Conservation (phyloP, 2,888 invertebrate species). For the Chymomyza procnemis region DNA sequence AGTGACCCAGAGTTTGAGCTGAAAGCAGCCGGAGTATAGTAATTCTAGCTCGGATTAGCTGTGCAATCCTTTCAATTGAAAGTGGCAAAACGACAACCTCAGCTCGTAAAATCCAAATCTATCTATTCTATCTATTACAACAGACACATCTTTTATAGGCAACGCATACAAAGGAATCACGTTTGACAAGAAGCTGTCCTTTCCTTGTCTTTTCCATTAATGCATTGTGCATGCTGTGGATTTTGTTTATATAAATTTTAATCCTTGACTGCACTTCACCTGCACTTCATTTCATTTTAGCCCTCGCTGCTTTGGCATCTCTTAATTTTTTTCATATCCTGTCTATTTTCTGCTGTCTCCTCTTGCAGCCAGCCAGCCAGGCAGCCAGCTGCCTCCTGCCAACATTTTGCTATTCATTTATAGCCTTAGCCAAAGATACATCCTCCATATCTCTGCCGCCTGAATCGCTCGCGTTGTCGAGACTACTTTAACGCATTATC, state of each 20-base stretch:
- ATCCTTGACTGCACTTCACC: constrained; percentile 25
- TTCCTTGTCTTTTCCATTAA: neutral
- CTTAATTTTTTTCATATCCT: neutral
- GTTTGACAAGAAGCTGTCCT: neutral
- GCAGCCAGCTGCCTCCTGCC: neutral
- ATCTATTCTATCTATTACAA: too few species aligned
- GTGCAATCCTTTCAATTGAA: too few species aligned
- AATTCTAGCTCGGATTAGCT: too few species aligned
- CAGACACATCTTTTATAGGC: neutral
- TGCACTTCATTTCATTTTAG: constrained; percentile 28
- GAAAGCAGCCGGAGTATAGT: too few species aligned
- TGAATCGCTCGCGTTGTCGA: too few species aligned
- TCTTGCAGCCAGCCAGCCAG: neutral
- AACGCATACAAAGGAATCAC: neutral
- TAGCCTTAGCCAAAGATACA: too few species aligned
- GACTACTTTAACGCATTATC: constrained; percentile 46
- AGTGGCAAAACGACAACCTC: too few species aligned
- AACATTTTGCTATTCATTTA: constrained; percentile 16
- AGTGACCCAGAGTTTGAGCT: too few species aligned
- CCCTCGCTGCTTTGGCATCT: neutral
- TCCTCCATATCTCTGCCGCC: constrained; percentile 4
- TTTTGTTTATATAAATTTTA: neutral
- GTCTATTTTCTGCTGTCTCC: neutral
- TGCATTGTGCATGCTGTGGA: neutral
- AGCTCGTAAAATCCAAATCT: too few species aligned